These are phyloP conservation scores for Philonicus albiceps DNA, from an alignment of 2,888 invertebrate genomes.

Conservation along the genomic window DNA sequence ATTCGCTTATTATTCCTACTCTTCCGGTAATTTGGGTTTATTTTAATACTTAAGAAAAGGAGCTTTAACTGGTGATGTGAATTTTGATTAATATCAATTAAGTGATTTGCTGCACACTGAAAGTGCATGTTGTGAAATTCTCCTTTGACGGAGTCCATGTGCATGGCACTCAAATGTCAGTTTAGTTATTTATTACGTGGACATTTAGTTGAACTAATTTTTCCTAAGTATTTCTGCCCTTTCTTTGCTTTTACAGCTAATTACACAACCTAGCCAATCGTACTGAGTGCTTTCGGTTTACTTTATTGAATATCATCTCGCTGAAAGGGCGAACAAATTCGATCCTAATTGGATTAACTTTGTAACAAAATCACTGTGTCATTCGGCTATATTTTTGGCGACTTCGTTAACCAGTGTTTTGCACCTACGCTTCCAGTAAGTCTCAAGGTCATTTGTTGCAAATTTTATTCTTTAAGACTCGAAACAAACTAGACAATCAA, in stretches of 20 bases:
- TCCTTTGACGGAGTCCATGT: not conserved
- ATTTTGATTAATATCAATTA: not conserved
- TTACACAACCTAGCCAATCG: not conserved
- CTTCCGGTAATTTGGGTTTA: not conserved
- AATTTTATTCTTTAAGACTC: not conserved
- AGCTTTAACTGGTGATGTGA: not conserved
- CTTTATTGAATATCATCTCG: not conserved
- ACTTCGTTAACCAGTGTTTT: not conserved
- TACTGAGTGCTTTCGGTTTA: not conserved
- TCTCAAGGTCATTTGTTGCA: not conserved
- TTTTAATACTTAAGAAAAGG: not conserved
- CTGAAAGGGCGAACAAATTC: not conserved
- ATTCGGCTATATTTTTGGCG: not conserved
- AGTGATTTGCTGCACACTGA: not conserved
- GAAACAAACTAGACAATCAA: not conserved
- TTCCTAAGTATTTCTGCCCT: not conserved
- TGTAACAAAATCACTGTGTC: not conserved
- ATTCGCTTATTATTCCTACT: not conserved
- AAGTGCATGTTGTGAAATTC: not conserved
- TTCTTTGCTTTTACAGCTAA: no score
- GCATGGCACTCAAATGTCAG: not conserved
- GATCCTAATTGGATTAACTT: not conserved
- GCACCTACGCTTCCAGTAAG: not conserved
- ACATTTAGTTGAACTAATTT: not conserved
- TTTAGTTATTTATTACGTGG: not conserved